Base-by-base conservation (phyloP, 2,888 invertebrate genomes). In the Mesochorus sp. region DNA sequence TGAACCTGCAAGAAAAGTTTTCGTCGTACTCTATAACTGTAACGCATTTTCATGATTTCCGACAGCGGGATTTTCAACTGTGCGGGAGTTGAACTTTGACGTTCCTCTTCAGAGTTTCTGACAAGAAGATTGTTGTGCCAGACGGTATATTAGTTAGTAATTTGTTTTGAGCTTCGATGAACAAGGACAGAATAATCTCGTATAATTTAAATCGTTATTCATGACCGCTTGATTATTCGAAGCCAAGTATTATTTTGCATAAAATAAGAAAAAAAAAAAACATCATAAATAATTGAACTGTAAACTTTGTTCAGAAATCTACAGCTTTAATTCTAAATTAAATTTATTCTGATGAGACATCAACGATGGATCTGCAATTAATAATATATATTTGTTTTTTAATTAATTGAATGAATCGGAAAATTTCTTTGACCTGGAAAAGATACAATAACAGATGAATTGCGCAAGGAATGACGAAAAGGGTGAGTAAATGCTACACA, bases 81-180 rank as follows among this genome's bases (percentile, higher is more conserved):
- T 14, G 39, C 39, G 19, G n/a, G 3, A 21, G 49, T 39, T 24
- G 61, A 51, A 49, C 51, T 44, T 61, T 26, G 42, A 42, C 14
- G 61, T 44, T 1, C 12, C 12, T 12, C 10, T 8, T 14, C 19
- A 10, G 12, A 44, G 49, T n/a, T n/a, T n/a, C 51, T 53, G 72
- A 44, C 24, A 21, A 28, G 62, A 12, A 31, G 21, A 55, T 66
- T 26, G 37, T 51, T 34, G 57, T 8, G 6, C 47, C 4, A 59
- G 28, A 44, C 39, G 5, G 10, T 59, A 24, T 44, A 31, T 42
- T 49, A 59, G 59, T 73, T 66, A 37, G 37, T 24, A 3, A 6
- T 17, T 17, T 51, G 42, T 21, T 31, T 14, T 19, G 19, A 67
- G 28, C 19, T n/a, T 12, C 37, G 26, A 34, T 42, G 24, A 19